A percentile compares a stretch with the other conserved stretches of the same genome.
phyloP scores from a whole-genome alignment of 2,888 invertebrate species.

The Drosophila borealis region DNA sequence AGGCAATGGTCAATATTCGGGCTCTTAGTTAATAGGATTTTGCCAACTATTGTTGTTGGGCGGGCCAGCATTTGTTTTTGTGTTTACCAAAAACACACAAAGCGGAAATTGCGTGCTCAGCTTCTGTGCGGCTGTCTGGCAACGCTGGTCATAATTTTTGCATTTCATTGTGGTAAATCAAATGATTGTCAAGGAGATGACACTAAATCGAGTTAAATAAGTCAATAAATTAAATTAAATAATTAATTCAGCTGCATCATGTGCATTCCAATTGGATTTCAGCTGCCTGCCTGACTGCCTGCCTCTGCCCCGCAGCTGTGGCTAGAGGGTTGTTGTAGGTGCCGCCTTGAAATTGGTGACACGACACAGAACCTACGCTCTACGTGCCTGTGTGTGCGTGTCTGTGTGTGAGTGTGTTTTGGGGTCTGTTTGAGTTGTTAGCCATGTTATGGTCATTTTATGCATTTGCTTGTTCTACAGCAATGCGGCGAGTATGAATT shows the following conservation, averaged over 20 bases:
- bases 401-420: slow-evolving; percentile 6
- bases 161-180: slow-evolving; percentile 40
- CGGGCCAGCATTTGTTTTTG: slow-evolving; percentile 1
- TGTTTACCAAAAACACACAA: slow-evolving; percentile 2
- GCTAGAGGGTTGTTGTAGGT: no score
- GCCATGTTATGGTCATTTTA: slow-evolving; percentile 60
- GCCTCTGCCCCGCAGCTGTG: no score
- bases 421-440: slow-evolving; percentile 7
- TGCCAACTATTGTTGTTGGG: slow-evolving; percentile 22
- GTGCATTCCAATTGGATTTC: slow-evolving; percentile 22
- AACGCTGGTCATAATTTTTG: slow-evolving; percentile 35
- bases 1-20: slow-evolving; percentile 13
- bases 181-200: slow-evolving; percentile 43
- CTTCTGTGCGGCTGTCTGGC: slow-evolving; percentile 26
- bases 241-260: slow-evolving; percentile 50
- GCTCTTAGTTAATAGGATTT: slow-evolving; percentile 61
- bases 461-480: slow-evolving; percentile 62
- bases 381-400: background rate
- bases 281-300: background rate
- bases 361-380: slow-evolving; percentile 10
- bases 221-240: slow-evolving; percentile 65
- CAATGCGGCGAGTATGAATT: slow-evolving; percentile 53
- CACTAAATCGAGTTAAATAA: slow-evolving; percentile 57
- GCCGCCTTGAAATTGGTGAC: slow-evolving; percentile 45
- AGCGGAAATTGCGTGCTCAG: slow-evolving; percentile 63